phyloP scores from a whole-genome alignment of 2,888 invertebrate species.

The Dasysyrphus albostriatus region DNA sequence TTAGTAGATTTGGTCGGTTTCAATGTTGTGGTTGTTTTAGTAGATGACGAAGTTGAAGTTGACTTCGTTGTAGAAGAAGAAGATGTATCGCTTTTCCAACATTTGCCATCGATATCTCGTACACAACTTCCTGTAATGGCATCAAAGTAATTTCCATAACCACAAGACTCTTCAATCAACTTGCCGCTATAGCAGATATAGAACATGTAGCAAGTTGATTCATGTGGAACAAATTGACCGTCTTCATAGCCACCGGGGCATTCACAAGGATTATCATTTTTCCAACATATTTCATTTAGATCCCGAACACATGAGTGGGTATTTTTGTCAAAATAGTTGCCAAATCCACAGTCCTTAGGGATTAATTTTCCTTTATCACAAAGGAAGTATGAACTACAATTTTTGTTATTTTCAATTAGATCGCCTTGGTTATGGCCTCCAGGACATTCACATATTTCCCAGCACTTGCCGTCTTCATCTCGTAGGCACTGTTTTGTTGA shows the following conservation, averaged over 20 bases:
- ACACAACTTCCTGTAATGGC: constrained; percentile 73
- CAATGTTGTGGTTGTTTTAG: background rate
- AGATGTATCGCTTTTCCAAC: background rate
- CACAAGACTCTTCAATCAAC: constrained; percentile 77
- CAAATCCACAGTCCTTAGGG: constrained; percentile 72
- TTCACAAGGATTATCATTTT: constrained; percentile 42
- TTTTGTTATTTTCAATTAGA: constrained; percentile 29
- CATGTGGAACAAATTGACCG: constrained; percentile 77
- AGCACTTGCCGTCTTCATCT: background rate
- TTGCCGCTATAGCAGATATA: constrained; percentile 77
- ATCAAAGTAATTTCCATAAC: constrained; percentile 78
- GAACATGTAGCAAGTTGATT: constrained; percentile 78
- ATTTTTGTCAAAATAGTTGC: constrained; percentile 77
- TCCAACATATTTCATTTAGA: constrained; percentile 51
- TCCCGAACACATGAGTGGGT: constrained; percentile 42
- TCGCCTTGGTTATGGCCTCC: constrained; percentile 35
- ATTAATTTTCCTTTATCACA: constrained; percentile 76
- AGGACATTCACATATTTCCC: background rate
- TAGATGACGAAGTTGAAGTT: background rate
- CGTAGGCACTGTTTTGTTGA: background rate
- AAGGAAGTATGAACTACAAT: constrained; percentile 76
- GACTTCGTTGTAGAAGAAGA: background rate
- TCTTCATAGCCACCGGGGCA: constrained; percentile 78
- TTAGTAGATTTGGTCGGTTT: background rate
- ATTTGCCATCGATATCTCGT: constrained; percentile 71